These are phyloP conservation scores for Gryon sp. DNA, from an alignment of 1,140 invertebrate genomes.

Conservation along the genomic window DNA sequence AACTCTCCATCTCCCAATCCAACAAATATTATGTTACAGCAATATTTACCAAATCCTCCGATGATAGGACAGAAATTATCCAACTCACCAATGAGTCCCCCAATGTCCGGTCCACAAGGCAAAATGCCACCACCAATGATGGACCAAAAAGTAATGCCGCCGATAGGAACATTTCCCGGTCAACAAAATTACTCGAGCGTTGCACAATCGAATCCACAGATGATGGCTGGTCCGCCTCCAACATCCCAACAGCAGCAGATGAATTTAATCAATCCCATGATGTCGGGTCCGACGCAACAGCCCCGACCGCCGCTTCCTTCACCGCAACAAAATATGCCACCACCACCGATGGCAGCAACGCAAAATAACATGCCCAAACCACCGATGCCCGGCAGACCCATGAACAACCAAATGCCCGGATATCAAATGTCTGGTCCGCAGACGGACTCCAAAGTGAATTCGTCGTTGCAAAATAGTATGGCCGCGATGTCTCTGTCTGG, in stretches of 20 bases:
- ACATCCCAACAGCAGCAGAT: no score
- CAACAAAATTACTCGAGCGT: no score
- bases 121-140: slow-evolving; percentile 8
- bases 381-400: slow-evolving; percentile 41
- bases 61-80: not conserved
- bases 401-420: slow-evolving; percentile 17
- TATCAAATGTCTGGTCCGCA: not conserved
- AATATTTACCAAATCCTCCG: slow-evolving; percentile 5
- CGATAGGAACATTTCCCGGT: no score
- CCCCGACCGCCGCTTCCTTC: not conserved
- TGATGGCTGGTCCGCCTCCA: no score
- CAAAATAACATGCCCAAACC: slow-evolving; percentile 27
- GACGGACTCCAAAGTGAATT: not conserved
- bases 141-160: no score
- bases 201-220: no score
- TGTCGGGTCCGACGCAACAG: no score
- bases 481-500: slow-evolving; percentile 42
- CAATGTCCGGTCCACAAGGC: not conserved
- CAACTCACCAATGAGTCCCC: not conserved
- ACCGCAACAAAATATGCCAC: not conserved
- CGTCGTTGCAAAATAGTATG: slow-evolving; percentile 29
- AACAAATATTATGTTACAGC: slow-evolving; percentile 50
- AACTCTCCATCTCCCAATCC: slow-evolving; percentile 59
- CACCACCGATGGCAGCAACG: no score
- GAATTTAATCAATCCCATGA: no score